Evolutionary conservation across 2,113 vertebrate genomes (phyloP), one percentile per base, ranked within the genome.

Genomic region (Galeopterus variegatus): DNA sequence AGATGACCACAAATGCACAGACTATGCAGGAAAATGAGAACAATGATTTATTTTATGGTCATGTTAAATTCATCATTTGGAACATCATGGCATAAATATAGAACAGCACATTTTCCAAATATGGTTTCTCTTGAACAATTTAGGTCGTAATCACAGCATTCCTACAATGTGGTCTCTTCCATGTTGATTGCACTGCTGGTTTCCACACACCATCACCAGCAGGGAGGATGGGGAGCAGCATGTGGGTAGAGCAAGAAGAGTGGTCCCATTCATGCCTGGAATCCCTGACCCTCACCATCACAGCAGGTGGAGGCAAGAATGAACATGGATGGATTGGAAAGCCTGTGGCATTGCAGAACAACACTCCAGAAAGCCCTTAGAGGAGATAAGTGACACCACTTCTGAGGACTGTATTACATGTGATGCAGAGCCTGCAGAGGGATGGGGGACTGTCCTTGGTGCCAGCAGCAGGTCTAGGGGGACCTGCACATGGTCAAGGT

Each of bases 1-100:
- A 83, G 85, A 88, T 33, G 56, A 90, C 54, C 91, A 67, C 93
- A 90, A 87, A 95, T 58, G 64, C n/a, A n/a, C 45, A 83, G 33
- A 50, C 3, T 14, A 9, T 19, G 36, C 18, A 65, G 70, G 64
- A 76, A 75, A 48, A 88, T 58, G 23, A 8, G 62, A 45, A 24
- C 1, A n/a, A 26, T 52, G 24, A 41, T 76, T 90, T 90, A 81
- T 72, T 93, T 90, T 56, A 72, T 31, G 60, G 9, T 26, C 17
- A 41, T 15, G 48, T 28, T 67, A 95, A 87, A 84, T 70, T 94
- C 90, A 48, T 77, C 75, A 48, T 76, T 94, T 58, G 73, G 33
- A 86, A 79, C 69, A 79, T 58, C 67, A 69, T 41, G 60, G 69
- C 9, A 0, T 89, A 80, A 82, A 85, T 81, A 76, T 50, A 92